Base-by-base conservation (phyloP, 2,113 vertebrate genomes). In the Odocoileus hemionus region DNA sequence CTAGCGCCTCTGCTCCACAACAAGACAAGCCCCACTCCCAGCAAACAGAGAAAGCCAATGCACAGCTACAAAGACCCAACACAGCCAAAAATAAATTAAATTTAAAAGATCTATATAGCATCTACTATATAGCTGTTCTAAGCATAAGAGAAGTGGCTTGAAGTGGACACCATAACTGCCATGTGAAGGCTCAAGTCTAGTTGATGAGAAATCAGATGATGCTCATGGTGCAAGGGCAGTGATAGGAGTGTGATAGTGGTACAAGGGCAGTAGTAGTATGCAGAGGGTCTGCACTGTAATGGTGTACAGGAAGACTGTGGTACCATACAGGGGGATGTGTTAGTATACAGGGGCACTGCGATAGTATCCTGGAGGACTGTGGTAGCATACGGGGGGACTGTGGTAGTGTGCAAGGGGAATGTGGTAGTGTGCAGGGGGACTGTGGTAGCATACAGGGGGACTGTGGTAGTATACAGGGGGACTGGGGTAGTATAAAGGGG, bases 361-460 rank as follows among this genome's bases (percentile, higher is more conserved):
- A 17, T 12, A 5, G 17, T 30, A 0, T 2, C 36, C 33, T 1
- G 50, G 33, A 0, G 33, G 11, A 83, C 1, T 36, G 11, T 23
- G 21, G 6, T 4, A 15, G 16, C 0, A 4, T 39, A 84, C 6
- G 26, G n/a, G 64, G 3, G 45, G 7, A 45, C 28, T 36, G 7
- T 47, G 50, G 87, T 11, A 17, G 33, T 3, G 5, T 1, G 14
- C 17, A 6, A 26, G 39, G 21, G 33, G 30, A 47, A 47, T 64
- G 17, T 43, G 11, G 12, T 14, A 10, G 58, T 28, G 2, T 14
- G 30, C 11, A 33, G 12, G 85, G 19, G 25, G 6, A 47, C 0
- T n/a, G 17, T 5, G 25, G 9, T 33, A 25, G 60, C 50, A 1
- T 14, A 60, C 23, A 28, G 67, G 2, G 0, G 1, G 2, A 23